Base-by-base conservation (phyloP, 2,113 vertebrate species). In the Colaptes auratus region DNA sequence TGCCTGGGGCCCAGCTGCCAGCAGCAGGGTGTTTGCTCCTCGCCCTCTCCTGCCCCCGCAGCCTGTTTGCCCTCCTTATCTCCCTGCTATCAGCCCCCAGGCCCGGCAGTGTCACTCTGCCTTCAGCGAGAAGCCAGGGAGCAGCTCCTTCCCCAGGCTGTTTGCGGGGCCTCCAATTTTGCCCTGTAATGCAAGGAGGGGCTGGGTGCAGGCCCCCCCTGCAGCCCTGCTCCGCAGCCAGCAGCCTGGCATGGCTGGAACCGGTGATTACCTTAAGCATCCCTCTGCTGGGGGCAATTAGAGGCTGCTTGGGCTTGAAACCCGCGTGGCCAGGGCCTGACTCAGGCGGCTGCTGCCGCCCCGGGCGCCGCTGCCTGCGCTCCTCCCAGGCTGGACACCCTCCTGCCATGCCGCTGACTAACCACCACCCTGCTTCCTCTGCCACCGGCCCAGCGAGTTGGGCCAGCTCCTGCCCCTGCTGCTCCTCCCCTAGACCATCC, bases 61-160 rank as follows among this genome's bases (percentile, higher is more conserved):
- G 5, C 3, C 3, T 95, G 33, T 97, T 96, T 89, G 27, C 89
- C 35, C 79, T 86, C 6, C 94, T 96, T 97, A 97, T 97, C 96
- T 86, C 0, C 21, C 24, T 17, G 0, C 80, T 90, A 15, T 90
- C 93, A 4, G 3, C 4, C 28, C 77, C 75, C 9, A 3, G 59
- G 28, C 81, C 17, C 65, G 13, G 74, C 95, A 6, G 91, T 93
- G 96, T 96, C 96, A 95, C 96, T 89, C 78, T 91, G 92, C 81
- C 96, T 96, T 69, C 95, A 64, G 42, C 89, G 53, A 5, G 39
- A 61, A 60, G 70, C 76, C 95, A 61, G 66, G 59, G 5, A 4
- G 31, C 88, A 27, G 73, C 33, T 1, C 46, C 0, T 83, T 92
- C 70, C 73, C 70, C 1, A 4, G 36, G 91, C 30, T 77, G 72